Base-by-base conservation (phyloP, 2,797 vertebrate genomes). In the Coregonus suidteri region DNA sequence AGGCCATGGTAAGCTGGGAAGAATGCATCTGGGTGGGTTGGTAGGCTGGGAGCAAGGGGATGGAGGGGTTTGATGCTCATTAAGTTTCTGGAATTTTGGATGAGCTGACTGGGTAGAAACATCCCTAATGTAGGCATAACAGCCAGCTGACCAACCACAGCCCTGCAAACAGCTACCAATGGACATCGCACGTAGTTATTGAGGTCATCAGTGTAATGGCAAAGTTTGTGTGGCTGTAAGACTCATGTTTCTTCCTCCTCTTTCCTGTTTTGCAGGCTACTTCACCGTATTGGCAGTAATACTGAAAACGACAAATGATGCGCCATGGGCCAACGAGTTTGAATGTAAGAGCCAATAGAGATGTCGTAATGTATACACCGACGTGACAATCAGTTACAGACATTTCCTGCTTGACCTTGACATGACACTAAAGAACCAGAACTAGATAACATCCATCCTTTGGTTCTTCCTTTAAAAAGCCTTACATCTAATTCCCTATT, bases 251-350 rank as follows among this genome's bases (percentile, higher is more conserved):
- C 77, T 71, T 6, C 79, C 15, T 35, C 37, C 53, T 77, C 81
- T 84, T 83, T 86, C 34, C 84, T 88, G 86, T 86, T 87, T 89
- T 90, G 72, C 88, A 98, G 98, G 96, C 87, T 97, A 88, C 88
- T 89, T 95, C 83, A 91, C 79, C 35, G 88, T 85, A 64, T 89
- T 94, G 82, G 96, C 96, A 0, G 97, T 99, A 85, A 93, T 96
- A 34, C 93, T 99, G 87, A 96, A 83, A 83, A 95, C 96, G 62
- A 90, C 84, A 54, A 93, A 98, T 77, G 71, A 87, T 4, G 93
- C 91, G 20, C 98, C 98, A 0, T 96, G 97, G 93, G 97, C 96
- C n/a, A 91, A 97, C 47, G 98, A 99, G 92, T 99, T 97, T 88
- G 95, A 97, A 84, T 95, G 98, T 99, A 95, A 98, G 98, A 91